Base-by-base conservation (phyloP, 2,113 vertebrate genomes). In the Cephalopterus ornatus region DNA sequence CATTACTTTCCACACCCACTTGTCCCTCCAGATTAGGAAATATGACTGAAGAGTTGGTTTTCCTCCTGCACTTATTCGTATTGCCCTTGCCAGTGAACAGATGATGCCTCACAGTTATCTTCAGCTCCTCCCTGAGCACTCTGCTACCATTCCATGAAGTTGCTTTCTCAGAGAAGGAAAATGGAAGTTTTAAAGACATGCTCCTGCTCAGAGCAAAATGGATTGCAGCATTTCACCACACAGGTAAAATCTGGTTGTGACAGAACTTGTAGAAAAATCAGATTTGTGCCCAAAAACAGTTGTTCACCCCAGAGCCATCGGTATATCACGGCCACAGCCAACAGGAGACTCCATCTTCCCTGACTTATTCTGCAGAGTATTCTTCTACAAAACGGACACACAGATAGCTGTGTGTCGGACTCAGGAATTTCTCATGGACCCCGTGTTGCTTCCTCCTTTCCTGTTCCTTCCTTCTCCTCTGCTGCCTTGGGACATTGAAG, bases 1-100 rank as follows among this genome's bases (percentile, higher is more conserved):
- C 92, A 63, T 81, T 84, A 22, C 63, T 89, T 81, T 63, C 92
- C 92, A 95, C 88, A 91, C 91, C 91, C 94, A 91, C 68, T 72
- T 89, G 86, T 95, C 92, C 92, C 92, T 89, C 72, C 83, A 81
- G 94, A 89, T 89, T 74, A 92, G 93, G 86, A 90, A 92, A 91
- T 74, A 35, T 3, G 52, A 81, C 46, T 92, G 92, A 91, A 63
- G 76, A 89, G 52, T 1, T 81, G 86, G 18, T 95, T 96, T 89
- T 93, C 83, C 78, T 89, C 42, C 0, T 63, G 39, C 5, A 5
- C 8, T 75, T 67, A 72, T 33, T 8, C 8, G 4, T 13, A 2
- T 37, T 14, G 0, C 71, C 26, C 0, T 12, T 88, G 94, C 88
- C 91, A 89, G 72, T 0, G 76, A 93, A 6, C 95, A 95, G 95